Base-by-base conservation (phyloP, 1,140 invertebrate genomes). In the Papilio aristodemus region DNA sequence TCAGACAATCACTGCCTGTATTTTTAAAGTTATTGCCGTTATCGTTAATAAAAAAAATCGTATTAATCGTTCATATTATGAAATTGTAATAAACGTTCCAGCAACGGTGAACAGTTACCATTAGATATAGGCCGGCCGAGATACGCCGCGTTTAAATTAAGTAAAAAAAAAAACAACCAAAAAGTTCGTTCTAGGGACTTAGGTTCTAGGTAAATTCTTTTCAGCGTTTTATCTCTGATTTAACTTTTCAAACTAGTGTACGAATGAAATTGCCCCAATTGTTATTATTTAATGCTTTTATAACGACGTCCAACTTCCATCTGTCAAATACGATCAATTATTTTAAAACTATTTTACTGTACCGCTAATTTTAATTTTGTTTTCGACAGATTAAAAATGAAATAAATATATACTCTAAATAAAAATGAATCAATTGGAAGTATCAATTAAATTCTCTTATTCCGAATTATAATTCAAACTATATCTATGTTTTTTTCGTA, bases 21-120 rank as follows among this genome's bases (percentile, higher is more conserved):
- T 69, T 79, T 77, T 76, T 79, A 77, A 79, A 71, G 74, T 85
- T 79, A 83, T 80, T 81, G 80, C 80, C 80, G 78, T 85, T 85
- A 86, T 84, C 72, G 71, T 84, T 84, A 78, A 78, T 80, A 80
- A 73, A 81, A 73, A n/a, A 75, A 73, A 75, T 83, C 69, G 73
- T 86, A 79, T 86, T 81, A 81, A 79, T 83, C 71, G 73, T 86
- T 89, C 87, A 86, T 85, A 75, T 84, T 83, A 81, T 71, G 79
- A 78, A 79, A 78, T 84, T 83, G 77, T 87, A 84, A 83, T 83
- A 84, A 84, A 87, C 86, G 88, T 90, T 87, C 84, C 86, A 87
- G 71, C 89, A 91, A 91, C 89, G 89, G 89, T 91, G 89, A 91
- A 90, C 86, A 86, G 89, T 91, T 91, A 91, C 89, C 89, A 89